These are phyloP conservation scores for Ornithoptera priamus DNA, from an alignment of 2,888 invertebrate genomes.

Conservation along the genomic window DNA sequence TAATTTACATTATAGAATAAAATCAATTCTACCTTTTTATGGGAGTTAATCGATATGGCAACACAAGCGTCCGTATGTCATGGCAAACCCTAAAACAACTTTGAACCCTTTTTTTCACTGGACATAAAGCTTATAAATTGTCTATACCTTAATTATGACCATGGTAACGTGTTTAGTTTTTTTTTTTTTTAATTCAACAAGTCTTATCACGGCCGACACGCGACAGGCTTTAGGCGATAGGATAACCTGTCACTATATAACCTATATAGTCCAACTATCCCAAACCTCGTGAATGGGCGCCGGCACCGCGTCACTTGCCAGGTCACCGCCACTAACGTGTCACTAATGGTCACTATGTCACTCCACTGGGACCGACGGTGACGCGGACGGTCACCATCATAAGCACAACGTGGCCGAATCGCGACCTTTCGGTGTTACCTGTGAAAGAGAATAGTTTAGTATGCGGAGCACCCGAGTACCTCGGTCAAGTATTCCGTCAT, in stretches of 20 bases:
- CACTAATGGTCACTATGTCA: constrained; percentile 10
- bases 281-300: neutral
- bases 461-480: too few species aligned
- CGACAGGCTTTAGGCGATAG: neutral
- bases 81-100: neutral
- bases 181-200: neutral
- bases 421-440: constrained; percentile 17
- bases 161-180: neutral
- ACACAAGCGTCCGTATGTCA: neutral
- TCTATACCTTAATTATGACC: neutral
- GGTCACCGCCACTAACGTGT: neutral
- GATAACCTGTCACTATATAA: constrained; percentile 3
- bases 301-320: neutral
- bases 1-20: too few species aligned
- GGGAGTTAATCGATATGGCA: too few species aligned
- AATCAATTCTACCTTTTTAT: too few species aligned
- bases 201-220: neutral
- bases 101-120: neutral
- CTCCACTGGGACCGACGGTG: neutral
- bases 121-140: neutral
- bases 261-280: neutral
- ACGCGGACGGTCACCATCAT: constrained; percentile 21
- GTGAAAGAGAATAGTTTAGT: neutral
- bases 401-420: constrained; percentile 9
- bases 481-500: too few species aligned